phyloP scores from a whole-genome alignment of 2,888 invertebrate species.

The Chorisops tibialis region DNA sequence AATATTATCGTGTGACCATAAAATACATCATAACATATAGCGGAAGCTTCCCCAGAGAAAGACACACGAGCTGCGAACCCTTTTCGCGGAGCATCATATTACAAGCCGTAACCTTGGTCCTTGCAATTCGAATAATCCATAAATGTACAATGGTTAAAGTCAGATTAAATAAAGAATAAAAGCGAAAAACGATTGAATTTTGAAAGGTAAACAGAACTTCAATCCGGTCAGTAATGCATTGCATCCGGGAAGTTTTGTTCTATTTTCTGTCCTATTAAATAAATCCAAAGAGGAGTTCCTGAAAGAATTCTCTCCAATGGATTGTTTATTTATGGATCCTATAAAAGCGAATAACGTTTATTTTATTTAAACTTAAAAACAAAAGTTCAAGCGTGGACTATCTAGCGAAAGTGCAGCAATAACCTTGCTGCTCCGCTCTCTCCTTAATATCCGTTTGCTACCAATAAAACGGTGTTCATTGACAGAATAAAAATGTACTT shows the following conservation, averaged over 20 bases:
- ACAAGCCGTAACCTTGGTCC: too few species aligned
- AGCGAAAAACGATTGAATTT: conserved; percentile 10
- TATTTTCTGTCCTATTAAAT: conserved; percentile 22
- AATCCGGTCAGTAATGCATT: neutral
- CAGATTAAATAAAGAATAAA: conserved; percentile 6
- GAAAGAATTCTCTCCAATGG: neutral
- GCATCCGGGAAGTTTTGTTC: conserved; percentile 18
- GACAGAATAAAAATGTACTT: neutral
- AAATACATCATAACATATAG: too few species aligned
- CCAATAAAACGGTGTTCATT: conserved; percentile 2
- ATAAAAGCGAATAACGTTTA: conserved; percentile 11
- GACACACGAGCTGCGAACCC: too few species aligned
- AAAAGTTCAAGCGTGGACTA: neutral
- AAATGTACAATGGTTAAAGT: neutral
- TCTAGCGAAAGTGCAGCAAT: neutral
- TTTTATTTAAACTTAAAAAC: conserved; percentile 5
- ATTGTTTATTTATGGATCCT: conserved; percentile 16
- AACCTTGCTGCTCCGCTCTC: neutral
- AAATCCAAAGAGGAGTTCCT: neutral
- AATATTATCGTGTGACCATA: too few species aligned
- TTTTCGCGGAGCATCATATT: too few species aligned
- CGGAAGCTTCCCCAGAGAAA: too few species aligned
- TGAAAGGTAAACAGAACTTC: conserved; percentile 18
- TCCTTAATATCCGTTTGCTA: neutral
- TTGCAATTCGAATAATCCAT: too few species aligned